Evolutionary conservation across 2,797 vertebrate species (phyloP).

Genomic region (Eulemur albifrons): DNA sequence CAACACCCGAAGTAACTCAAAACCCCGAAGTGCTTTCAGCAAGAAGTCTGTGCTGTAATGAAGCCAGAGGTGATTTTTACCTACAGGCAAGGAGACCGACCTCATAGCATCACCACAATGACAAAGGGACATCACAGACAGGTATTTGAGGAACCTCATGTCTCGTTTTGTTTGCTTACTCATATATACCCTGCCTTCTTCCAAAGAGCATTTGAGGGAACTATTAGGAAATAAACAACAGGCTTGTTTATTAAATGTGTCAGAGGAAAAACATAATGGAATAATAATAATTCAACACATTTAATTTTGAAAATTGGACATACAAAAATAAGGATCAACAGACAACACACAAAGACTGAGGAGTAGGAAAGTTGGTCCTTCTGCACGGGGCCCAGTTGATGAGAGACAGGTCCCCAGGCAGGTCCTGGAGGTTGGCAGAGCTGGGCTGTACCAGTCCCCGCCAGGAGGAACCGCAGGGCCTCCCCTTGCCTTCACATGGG

Average conservation of each 20-base stretch:
- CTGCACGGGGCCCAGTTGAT: not conserved
- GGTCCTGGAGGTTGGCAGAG: not conserved
- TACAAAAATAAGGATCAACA: slow-evolving; percentile 34
- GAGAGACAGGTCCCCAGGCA: not conserved
- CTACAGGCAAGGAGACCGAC: not conserved
- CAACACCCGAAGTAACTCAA: not conserved
- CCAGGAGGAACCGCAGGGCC: accelerated
- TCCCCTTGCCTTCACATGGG: not conserved
- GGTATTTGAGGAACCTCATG: not conserved
- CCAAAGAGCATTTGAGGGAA: not conserved
- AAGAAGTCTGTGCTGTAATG: not conserved
- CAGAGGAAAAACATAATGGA: not conserved
- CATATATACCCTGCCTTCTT: not conserved
- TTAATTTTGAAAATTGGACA: slow-evolving; percentile 21
- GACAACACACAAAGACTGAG: not conserved
- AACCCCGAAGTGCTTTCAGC: not conserved
- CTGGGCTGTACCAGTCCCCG: not conserved
- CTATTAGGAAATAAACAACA: not conserved
- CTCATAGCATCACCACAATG: not conserved
- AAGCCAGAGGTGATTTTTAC: not conserved
- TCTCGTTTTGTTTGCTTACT: not conserved
- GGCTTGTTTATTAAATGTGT: slow-evolving; percentile 32
- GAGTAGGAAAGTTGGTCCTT: not conserved
- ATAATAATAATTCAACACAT: slow-evolving; percentile 24
- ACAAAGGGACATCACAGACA: not conserved